Evolutionary conservation across 2,113 vertebrate genomes (phyloP), one percentile per base, ranked within the genome.

Genomic region (Notothenia coriiceps): DNA sequence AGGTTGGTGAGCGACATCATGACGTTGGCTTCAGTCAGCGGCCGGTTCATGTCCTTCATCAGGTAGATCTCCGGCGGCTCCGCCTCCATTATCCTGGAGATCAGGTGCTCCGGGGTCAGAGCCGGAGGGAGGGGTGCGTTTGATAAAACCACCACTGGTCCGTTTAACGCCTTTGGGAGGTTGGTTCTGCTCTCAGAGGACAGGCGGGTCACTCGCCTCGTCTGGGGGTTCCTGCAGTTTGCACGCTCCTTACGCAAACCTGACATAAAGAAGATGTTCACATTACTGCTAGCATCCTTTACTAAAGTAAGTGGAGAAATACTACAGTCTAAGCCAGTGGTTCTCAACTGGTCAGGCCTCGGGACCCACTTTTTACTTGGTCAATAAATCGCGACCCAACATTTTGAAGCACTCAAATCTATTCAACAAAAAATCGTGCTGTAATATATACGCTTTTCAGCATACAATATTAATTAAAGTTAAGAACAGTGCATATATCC

Each of bases 1-100:
- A 99, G 96, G 90, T 97, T 97, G 18, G 98, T 99, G 85, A 99
- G 93, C 14, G 96, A 97, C 97, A 98, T 97, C 98, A 99, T 99
- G 95, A 99, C 95, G 85, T 95, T 96, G 12, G 96, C 96, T 86
- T 99, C 98, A 0, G 97, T 98, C 93, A 98, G 96, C 0, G 97
- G 98, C 7, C 93, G 89, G 85, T 89, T 96, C 88, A 96, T 94
- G 13, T 97, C 95, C 85, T 95, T 97, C 94, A 97, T 95, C 79
- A 95, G 93, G 61, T 96, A 94, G 85, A 98, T 97, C 0, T 97
- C 93, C 0, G 98, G 98, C 0, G 98, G 98, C 85, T 99, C 98
- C 0, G 97, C 98, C 79, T 99, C 97, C 65, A 98, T 93, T 2
- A 99, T 95, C 0, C 94, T 94, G 11, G 94, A 86, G 20, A 99